These are phyloP conservation scores for Microcebus jonahi DNA, from an alignment of 2,113 vertebrate genomes.

Conservation along the genomic window DNA sequence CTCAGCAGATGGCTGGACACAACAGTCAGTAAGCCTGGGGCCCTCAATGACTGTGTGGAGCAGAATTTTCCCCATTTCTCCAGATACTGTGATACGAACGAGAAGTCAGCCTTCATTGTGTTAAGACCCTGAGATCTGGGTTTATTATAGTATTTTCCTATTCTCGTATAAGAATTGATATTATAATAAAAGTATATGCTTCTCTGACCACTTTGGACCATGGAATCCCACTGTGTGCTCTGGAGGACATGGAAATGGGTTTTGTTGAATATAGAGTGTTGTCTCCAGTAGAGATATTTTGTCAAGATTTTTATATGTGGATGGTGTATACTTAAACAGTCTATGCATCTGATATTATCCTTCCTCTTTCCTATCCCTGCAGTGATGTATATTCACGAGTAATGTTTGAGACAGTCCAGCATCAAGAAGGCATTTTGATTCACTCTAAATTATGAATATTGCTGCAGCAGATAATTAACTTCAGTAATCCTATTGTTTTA, in stretches of 20 bases:
- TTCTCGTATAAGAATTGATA: not conserved
- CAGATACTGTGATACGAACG: too few relatives aligned
- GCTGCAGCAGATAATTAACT: conserved; percentile 51
- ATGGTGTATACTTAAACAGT: not conserved
- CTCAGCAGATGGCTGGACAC: not conserved
- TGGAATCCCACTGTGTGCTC: not conserved
- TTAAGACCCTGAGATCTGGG: not conserved
- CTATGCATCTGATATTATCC: not conserved
- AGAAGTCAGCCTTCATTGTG: not conserved
- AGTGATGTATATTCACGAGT: not conserved
- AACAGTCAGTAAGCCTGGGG: not conserved
- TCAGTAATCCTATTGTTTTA: conserved; percentile 14
- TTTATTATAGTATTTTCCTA: not conserved
- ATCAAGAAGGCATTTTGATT: not conserved
- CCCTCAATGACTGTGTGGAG: not conserved
- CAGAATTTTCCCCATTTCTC: not conserved
- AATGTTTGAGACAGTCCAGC: not conserved
- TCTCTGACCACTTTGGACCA: not conserved
- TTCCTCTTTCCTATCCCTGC: not conserved
- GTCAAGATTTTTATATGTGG: not conserved
- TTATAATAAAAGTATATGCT: not conserved
- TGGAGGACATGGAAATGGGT: not conserved
- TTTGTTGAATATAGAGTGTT: not conserved
- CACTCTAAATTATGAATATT: not conserved
- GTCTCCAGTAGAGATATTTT: not conserved